A percentile compares a stretch with the other conserved stretches of the same genome.
These are phyloP conservation scores for Rissa tridactyla DNA, from an alignment of 2,113 vertebrate species.

Conservation along the genomic window DNA sequence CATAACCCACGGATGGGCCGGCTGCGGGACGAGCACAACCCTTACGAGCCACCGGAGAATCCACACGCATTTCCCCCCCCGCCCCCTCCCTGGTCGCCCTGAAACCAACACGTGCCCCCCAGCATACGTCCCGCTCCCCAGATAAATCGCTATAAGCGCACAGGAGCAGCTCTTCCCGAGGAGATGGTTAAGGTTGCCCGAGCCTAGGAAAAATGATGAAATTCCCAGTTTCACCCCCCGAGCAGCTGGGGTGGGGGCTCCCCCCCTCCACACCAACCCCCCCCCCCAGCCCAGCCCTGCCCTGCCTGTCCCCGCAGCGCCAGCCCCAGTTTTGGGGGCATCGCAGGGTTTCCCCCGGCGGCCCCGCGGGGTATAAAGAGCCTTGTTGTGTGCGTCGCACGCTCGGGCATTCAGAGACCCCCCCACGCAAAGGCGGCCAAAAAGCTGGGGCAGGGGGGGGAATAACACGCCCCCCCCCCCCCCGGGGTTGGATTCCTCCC, in stretches of 20 bases:
- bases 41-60: not conserved
- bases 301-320: fast-evolving
- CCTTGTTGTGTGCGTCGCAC: slow-evolving; percentile 20
- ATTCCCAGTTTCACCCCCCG: fast-evolving
- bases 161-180: not conserved
- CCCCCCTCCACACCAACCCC: fast-evolving
- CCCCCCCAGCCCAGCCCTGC: not conserved
- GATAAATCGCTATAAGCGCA: fast-evolving
- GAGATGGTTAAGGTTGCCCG: not conserved
- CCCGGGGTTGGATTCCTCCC: not conserved
- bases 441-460: not conserved
- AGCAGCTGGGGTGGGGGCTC: not conserved
- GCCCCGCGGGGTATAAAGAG: slow-evolving; percentile 11
- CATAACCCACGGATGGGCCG: fast-evolving
- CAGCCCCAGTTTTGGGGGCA: not conserved
- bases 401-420: slow-evolving; percentile 41
- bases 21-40: not conserved
- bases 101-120: not conserved
- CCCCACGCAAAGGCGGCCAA: not conserved
- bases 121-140: fast-evolving
- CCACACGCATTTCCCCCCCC: not conserved
- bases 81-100: not conserved
- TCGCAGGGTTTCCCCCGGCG: not conserved
- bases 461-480: not conserved
- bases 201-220: not conserved